These are phyloP conservation scores for Leptinotarsa defecta DNA, from an alignment of 1,140 invertebrate genomes.

Conservation along the genomic window DNA sequence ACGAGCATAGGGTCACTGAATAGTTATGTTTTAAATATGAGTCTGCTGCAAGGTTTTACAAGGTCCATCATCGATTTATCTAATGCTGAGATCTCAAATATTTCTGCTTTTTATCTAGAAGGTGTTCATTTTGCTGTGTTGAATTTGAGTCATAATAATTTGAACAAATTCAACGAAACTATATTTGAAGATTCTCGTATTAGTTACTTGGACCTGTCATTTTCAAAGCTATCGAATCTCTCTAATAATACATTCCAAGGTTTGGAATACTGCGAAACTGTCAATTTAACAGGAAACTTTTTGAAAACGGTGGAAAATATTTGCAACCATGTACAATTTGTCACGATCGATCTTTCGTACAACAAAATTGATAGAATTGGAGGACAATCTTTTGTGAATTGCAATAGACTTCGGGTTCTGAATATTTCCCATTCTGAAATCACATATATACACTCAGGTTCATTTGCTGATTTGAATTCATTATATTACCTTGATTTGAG, in stretches of 20 bases:
- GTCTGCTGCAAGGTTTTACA: neutral
- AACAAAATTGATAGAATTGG: neutral
- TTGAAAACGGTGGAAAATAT: neutral
- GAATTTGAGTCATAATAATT: slow-evolving; percentile 7
- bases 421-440: neutral
- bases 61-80: neutral
- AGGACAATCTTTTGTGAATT: neutral
- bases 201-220: neutral
- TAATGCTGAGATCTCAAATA: neutral
- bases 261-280: neutral
- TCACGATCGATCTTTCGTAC: neutral
- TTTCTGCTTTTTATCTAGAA: neutral
- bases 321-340: neutral
- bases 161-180: neutral
- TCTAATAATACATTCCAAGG: neutral
- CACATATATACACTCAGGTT: neutral
- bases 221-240: neutral
- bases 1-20: neutral
- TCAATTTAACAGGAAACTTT: slow-evolving; percentile 2
- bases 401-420: neutral
- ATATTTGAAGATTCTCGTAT: neutral
- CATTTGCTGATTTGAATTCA: neutral
- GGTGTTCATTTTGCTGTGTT: neutral
- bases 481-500: slow-evolving; percentile 4
- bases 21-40: neutral